Evolutionary conservation across 2,888 invertebrate species (phyloP), one percentile per base, ranked within the genome.

Genomic region (Trissolcus japonicus): DNA sequence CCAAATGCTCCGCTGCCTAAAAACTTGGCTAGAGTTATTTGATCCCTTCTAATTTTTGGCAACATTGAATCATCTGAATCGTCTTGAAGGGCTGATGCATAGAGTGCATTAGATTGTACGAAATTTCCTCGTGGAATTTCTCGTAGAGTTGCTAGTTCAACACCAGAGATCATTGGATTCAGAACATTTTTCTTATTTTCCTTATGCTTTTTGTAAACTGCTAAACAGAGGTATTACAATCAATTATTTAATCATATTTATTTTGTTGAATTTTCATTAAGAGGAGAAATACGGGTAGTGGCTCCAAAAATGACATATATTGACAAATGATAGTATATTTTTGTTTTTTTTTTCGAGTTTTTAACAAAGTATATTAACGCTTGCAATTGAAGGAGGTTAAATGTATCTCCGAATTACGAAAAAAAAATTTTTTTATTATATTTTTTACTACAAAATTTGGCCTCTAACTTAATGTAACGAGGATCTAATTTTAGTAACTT

Each of bases 1-100:
- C 99, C 99, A 86, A 99, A 99, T 0, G 98, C 98, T 0, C 99
- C 99, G 72, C 96, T 95, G 0, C 98, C 99, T 62, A 99, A 91
- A 87, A 97, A 96, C 85, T 96, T 96, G 13, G 94, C 94, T 29
- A 97, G 90, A 0, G 94, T 95, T 69, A 99, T 95, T 86, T 97
- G 96, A 79, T 95, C 95, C 75, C 95, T 92, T 43, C 93, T 92
- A 73, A 98, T 95, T 88, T 96, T 96, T 0, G 98, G 97, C 66
- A 98, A 89, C 57, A 94, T 91, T 2, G 95, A 94, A 78, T 96
- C 91, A 80, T 96, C 95, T 11, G 93, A 93, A 85, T 95, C 94
- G 11, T 94, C 92, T n/a, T 92, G 90, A 77, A 89, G 89, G 1
- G 90, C 89, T 2, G 90, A 90, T 68, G 93, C 94, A 85, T 98